These are phyloP conservation scores for Drosophila elegans DNA, from an alignment of 1,140 invertebrate species.

Conservation along the genomic window DNA sequence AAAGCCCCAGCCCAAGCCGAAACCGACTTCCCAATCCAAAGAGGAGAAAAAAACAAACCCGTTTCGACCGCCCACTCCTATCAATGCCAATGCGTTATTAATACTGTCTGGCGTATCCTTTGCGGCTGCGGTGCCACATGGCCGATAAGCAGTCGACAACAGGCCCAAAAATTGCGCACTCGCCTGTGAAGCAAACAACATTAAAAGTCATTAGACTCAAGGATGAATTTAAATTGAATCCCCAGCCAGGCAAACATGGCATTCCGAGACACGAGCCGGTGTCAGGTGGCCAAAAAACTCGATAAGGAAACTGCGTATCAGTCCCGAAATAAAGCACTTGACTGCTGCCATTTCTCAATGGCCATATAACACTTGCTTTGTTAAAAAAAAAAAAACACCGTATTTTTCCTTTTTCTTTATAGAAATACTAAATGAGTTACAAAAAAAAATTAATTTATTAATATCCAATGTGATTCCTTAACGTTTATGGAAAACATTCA, in stretches of 20 bases:
- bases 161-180: constrained; percentile 65
- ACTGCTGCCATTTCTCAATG: constrained; percentile 3
- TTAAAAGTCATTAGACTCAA: constrained; percentile 79
- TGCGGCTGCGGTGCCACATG: constrained; percentile 56
- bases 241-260: constrained; percentile 22
- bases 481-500: too few relatives aligned
- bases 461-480: too few relatives aligned
- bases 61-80: constrained; percentile 23
- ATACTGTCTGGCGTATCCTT: constrained; percentile 42
- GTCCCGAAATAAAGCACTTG: constrained; percentile 30
- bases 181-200: constrained; percentile 78
- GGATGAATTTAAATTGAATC: constrained; percentile 76
- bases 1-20: neutral
- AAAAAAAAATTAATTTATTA: too few relatives aligned
- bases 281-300: constrained; percentile 42
- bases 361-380: neutral
- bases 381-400: too few relatives aligned
- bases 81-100: constrained; percentile 58
- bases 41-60: constrained; percentile 2
- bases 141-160: constrained; percentile 69
- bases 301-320: constrained; percentile 34
- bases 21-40: too few relatives aligned
- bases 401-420: too few relatives aligned
- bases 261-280: constrained; percentile 9
- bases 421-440: too few relatives aligned